Evolutionary conservation across 2,113 vertebrate species (phyloP), one percentile per base, ranked within the genome.

Genomic region (Aegithalos caudatus): DNA sequence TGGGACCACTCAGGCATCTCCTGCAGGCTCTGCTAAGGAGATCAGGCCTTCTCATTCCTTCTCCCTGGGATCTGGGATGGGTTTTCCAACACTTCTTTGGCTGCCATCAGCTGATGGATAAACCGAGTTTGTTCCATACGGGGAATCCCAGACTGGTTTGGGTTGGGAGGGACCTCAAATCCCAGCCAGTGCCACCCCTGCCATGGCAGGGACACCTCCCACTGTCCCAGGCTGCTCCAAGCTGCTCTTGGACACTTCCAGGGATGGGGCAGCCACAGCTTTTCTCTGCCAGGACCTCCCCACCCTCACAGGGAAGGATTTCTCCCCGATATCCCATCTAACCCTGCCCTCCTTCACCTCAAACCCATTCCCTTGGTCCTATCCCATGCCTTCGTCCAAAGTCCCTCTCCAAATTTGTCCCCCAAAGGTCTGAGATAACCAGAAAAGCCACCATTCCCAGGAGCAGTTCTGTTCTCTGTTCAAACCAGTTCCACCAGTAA

Each of bases 1-100:
- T 42, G 96, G 48, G 95, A 93, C 94, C 94, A 91, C 97, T 97
- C 87, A 61, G 85, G 78, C 70, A 91, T 28, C 50, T 94, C 72
- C 95, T 83, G 57, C 81, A 74, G 81, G 44, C 92, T 94, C 94
- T 91, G 84, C 48, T 91, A 67, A 93, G 86, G 79, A 95, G 54
- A 95, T 91, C 86, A 95, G 89, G 84, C 38, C 61, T 40, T 5
- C 85, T 38, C 77, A 81, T 83, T 90, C 81, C 88, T 93, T 83
- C 92, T 85, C 45, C 66, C n/a, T 40, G 42, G 57, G 64, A 79
- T 69, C 42, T 35, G 33, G 40, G 23, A 76, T 2, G 13, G 38
- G 10, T 50, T 72, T 94, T 90, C 89, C 93, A 82, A 31, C 0
- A 0, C 27, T 51, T 6, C 71, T 74, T 28, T 56, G 84, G 80